Evolutionary conservation across 2,888 invertebrate genomes (phyloP).

Genomic region (Pterostichus niger): DNA sequence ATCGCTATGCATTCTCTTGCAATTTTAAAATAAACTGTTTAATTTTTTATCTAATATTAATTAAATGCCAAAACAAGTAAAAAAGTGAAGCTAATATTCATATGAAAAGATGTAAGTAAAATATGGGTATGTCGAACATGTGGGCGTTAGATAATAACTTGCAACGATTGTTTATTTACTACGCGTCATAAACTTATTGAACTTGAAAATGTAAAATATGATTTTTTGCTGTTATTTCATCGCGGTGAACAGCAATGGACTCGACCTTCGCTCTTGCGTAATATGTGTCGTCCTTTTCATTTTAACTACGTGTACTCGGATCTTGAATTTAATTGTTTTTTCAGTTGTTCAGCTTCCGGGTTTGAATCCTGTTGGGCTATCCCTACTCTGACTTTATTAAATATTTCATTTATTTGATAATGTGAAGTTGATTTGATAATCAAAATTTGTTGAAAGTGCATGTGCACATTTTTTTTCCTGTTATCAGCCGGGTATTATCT

Average conservation of each 20-base stretch:
- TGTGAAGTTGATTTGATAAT: not conserved
- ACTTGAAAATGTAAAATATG: slow-evolving; percentile 44
- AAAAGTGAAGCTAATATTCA: no score
- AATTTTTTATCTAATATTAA: no score
- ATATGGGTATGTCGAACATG: not conserved
- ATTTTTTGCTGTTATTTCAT: slow-evolving; percentile 27
- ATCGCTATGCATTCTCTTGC: no score
- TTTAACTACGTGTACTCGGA: slow-evolving; percentile 12
- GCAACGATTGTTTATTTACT: slow-evolving; percentile 29
- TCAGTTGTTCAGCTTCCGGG: slow-evolving; percentile 21
- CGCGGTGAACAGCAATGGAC: not conserved
- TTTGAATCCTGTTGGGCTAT: slow-evolving; percentile 21
- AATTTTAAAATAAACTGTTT: no score
- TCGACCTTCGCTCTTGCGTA: slow-evolving; percentile 32
- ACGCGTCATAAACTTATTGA: slow-evolving; percentile 38
- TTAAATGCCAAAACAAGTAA: no score
- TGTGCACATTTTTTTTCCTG: slow-evolving; percentile 21
- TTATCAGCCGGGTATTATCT: slow-evolving; percentile 14
- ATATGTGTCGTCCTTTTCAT: slow-evolving; percentile 14
- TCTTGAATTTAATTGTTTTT: slow-evolving; percentile 26
- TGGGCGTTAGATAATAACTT: slow-evolving; percentile 1
- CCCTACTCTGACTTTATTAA: not conserved
- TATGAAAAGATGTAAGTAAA: no score
- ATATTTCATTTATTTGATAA: not conserved
- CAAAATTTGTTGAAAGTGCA: slow-evolving; percentile 10